Evolutionary conservation across 1,140 invertebrate species (phyloP), one percentile per base, ranked within the genome.

Genomic region (Drosophila teissieri): DNA sequence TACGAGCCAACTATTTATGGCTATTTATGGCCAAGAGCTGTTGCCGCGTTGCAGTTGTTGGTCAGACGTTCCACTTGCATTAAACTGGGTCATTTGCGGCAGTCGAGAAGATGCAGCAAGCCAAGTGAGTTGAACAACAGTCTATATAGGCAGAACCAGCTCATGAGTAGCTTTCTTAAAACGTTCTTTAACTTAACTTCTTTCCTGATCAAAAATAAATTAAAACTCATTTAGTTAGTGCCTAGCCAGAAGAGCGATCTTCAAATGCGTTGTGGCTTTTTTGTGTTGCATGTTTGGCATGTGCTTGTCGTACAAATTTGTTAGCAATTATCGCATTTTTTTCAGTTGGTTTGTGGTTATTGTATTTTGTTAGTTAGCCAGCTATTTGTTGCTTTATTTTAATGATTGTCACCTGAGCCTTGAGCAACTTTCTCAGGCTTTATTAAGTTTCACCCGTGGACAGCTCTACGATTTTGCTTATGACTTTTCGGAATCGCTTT

Each of bases 1-100:
- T 37, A 5, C 37, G 10, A 48, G 19, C 63, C 37, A 39, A 39
- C 12, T 67, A 69, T n/a, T n/a, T n/a, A n/a, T 53, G 58, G 68
- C 83, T 83, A 73, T 86, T 86, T 88, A 86, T 88, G 83, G 84
- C 69, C 79, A 86, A 61, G 55, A 49, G 40, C 65, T 70, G 55
- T 72, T 39, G 73, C 53, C 58, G 63, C 31, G 61, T 55, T 63
- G 64, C 52, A 65, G 78, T 62, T 76, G 78, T 65, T 79, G 75
- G 84, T 70, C 72, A 79, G 68, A 82, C 77, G 88, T 91, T 91
- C 89, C 89, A 91, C 89, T 91, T 91, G 89, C 89, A 75, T 55
- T 49, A 80, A 91, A 91, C 89, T 91, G 81, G 89, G 89, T 91
- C 89, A 91, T 12, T 49, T 52, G 67, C 76, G 73, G 40, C 48